Percentiles rank a stretch among this genome's conserved stretches.
Evolutionary conservation across 2,888 invertebrate genomes (phyloP).

Genomic region (Bursaphelenchus okinawaensis): DNA sequence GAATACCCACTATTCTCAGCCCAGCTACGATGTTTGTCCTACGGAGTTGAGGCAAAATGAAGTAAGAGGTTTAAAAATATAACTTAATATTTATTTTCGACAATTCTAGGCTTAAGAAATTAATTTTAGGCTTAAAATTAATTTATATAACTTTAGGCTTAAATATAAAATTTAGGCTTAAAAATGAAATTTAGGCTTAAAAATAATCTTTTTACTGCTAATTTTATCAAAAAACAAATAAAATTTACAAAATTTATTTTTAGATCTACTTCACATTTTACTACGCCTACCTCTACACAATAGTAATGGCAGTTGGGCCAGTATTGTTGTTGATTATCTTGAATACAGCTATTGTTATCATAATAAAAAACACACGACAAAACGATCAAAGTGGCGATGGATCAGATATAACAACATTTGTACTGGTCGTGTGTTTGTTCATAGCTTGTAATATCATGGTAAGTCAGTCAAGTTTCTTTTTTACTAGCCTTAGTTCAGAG

Average conservation of each 20-base stretch:
- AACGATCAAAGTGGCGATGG: slow-evolving; percentile 12
- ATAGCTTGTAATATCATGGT: slow-evolving; percentile 52
- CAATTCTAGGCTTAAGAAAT: no score
- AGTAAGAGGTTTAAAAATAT: no score
- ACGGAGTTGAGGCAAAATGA: slow-evolving; percentile 43
- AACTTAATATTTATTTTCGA: no score
- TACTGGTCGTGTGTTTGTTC: slow-evolving; percentile 52
- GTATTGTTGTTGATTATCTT: slow-evolving; percentile 45
- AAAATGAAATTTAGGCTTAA: no score
- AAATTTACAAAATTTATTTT: slow-evolving; percentile 5
- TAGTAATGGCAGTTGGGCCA: slow-evolving; percentile 52
- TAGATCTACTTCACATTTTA: slow-evolving; percentile 44
- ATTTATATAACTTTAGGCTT: no score
- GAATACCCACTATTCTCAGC: slow-evolving; percentile 39
- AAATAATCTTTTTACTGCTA: background rate
- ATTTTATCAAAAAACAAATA: no score
- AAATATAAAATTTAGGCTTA: no score
- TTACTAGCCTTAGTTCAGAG: no score
- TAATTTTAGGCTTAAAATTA: no score
- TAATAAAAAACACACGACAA: slow-evolving; percentile 28
- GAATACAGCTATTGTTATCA: slow-evolving; percentile 43
- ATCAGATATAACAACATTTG: slow-evolving; percentile 50
- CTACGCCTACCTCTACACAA: slow-evolving; percentile 50
- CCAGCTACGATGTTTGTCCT: slow-evolving; percentile 51
- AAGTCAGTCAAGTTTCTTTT: slow-evolving; percentile 11